Percentiles rank a stretch among this genome's conserved stretches.
Conservation (phyloP, 2,113 vertebrate genomes). For the Ailuropoda melanoleuca region DNA sequence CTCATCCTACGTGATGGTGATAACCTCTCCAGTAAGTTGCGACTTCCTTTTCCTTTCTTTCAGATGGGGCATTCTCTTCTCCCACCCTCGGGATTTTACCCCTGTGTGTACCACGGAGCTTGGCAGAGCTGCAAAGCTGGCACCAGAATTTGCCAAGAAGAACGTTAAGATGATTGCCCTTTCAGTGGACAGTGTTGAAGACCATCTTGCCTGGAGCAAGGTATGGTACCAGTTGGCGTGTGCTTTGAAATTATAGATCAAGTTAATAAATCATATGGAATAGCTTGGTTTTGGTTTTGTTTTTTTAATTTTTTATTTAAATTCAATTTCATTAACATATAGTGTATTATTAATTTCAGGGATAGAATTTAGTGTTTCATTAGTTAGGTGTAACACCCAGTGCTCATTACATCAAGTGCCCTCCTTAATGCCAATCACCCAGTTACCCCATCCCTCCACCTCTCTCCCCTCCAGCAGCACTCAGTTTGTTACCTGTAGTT, state of each 20-base stretch:
- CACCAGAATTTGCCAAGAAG: conserved; percentile 91
- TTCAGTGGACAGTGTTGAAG: conserved; percentile 94
- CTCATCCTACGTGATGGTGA: neutral
- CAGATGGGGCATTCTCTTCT: conserved; percentile 98
- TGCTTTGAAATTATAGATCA: neutral
- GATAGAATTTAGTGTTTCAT: neutral
- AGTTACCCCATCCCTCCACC: neutral
- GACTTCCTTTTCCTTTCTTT: conserved; percentile 41
- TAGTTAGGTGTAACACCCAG: neutral
- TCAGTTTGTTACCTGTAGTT: too few relatives aligned
- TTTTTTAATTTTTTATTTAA: neutral
- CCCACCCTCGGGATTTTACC: conserved; percentile 96
- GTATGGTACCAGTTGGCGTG: conserved; percentile 74
- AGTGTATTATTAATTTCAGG: neutral
- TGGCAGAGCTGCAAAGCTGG: conserved; percentile 89
- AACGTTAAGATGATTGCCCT: conserved; percentile 96
- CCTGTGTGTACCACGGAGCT: conserved; percentile 98
- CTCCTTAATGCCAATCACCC: neutral
- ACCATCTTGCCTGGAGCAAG: conserved; percentile 95
- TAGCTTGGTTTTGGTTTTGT: neutral
- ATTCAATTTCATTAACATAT: neutral
- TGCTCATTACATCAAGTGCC: neutral
- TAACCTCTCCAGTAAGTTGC: neutral
- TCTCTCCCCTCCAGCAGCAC: neutral
- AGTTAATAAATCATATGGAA: neutral